These are phyloP conservation scores for Ceratosolen solmsi DNA, from an alignment of 1,140 invertebrate genomes.

Conservation along the genomic window DNA sequence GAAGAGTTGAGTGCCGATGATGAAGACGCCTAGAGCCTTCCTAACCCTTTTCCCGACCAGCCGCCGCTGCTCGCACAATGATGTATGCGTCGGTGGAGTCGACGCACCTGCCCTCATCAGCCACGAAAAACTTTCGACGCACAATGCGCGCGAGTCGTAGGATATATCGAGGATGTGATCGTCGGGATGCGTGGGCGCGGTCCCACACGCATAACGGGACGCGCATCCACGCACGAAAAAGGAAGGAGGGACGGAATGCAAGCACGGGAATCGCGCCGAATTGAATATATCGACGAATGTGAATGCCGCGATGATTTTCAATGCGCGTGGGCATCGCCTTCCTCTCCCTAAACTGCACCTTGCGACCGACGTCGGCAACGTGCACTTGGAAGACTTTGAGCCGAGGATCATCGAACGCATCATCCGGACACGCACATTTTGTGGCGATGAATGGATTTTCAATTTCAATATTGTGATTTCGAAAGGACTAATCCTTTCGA, in stretches of 20 bases:
- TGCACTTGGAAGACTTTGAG: not conserved
- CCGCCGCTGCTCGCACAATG: not conserved
- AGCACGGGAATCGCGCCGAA: conserved; percentile 53
- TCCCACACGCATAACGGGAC: conserved; percentile 56
- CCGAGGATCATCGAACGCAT: not conserved
- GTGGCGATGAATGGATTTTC: too few species aligned
- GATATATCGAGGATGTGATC: conserved; percentile 36
- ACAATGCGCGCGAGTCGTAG: conserved; percentile 27
- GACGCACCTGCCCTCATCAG: conserved; percentile 1
- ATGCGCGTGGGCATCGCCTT: conserved; percentile 52
- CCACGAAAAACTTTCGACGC: not conserved
- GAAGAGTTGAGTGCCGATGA: not conserved
- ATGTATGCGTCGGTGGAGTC: not conserved
- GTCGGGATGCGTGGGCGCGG: conserved; percentile 20
- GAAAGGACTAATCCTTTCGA: not conserved
- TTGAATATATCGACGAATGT: conserved; percentile 60
- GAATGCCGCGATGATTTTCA: conserved; percentile 50
- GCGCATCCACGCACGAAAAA: conserved; percentile 44
- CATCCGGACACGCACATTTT: too few species aligned
- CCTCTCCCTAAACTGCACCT: conserved; percentile 47
- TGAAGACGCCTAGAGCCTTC: not conserved
- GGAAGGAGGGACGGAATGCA: conserved; percentile 18
- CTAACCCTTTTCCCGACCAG: conserved; percentile 25
- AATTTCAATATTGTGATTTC: too few species aligned
- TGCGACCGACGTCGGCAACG: conserved; percentile 43